Evolutionary conservation across 1,140 invertebrate genomes (phyloP), one percentile per base, ranked within the genome.

Genomic region (Manduca sexta): DNA sequence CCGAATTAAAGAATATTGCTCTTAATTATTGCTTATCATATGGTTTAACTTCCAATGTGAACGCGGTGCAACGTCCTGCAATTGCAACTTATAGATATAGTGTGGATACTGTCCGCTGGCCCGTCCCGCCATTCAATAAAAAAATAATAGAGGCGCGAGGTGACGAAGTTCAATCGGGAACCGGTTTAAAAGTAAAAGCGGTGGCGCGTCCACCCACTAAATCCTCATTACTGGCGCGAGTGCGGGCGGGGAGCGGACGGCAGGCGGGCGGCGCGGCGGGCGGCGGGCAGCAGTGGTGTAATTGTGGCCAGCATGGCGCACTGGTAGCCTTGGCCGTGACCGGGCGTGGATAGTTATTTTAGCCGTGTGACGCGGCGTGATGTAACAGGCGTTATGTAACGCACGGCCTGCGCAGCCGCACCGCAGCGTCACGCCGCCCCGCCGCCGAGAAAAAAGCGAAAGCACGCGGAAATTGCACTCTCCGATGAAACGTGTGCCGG

Each of bases 121-220:
- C 21, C 21, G 8, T 26, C 4, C 4, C 21, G 21, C 8, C 4
- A 26, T 8, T 8, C 8, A 5, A 3, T 26, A 7, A 18, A 30
- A 16, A 18, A 7, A 38, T 52, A 35, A 33, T 49, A 52, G 45
- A 56, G 41, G 42, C 31, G 46, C 21, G 57, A 49, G 49, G 53
- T 56, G 54, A 57, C 64, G 60, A 78, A 82, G 76, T 71, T 74
- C 73, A 74, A 49, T 35, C 15, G 26, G 42, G 41, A 67, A 81
- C 78, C 76, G 76, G 76, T 77, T 79, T 69, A 73, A 78, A 79
- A 84, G 80, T 84, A 84, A 84, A 82, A 84, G 78, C 52, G 59
- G 55, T 55, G 60, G 53, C 52, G 56, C 56, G 63, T 84, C 78
- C 77, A 83, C 79, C 80, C 78, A 80, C 78, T 74, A 75, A 82